Percentiles rank a stretch among this genome's conserved stretches.
Evolutionary conservation across 1,140 invertebrate species (phyloP).

Genomic region (Pachypeltis micranthus): DNA sequence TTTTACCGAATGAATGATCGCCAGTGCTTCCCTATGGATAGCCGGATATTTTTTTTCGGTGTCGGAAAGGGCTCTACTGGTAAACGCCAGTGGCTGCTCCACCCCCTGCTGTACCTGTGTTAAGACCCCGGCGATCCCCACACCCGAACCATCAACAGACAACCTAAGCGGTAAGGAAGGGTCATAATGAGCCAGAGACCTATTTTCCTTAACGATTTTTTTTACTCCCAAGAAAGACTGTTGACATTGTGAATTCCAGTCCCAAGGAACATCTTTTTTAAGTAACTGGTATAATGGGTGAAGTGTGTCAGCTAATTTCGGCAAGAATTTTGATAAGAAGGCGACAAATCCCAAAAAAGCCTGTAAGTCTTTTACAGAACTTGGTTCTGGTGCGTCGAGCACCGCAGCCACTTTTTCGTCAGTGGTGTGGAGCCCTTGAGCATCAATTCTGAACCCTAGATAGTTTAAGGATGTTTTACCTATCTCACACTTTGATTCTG

Average conservation of each 20-base stretch:
- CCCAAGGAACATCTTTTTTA: neutral
- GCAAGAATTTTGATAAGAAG: neutral
- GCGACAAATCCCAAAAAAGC: neutral
- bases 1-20: neutral
- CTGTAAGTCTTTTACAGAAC: neutral
- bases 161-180: neutral
- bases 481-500: neutral
- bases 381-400: neutral
- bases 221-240: neutral
- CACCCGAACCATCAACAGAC: neutral
- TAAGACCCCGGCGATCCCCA: neutral
- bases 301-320: neutral
- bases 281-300: neutral
- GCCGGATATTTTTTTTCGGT: neutral
- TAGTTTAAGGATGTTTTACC: neutral
- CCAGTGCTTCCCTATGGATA: neutral
- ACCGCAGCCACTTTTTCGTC: neutral
- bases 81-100: neutral
- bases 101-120: neutral
- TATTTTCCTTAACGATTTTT: neutral
- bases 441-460: neutral
- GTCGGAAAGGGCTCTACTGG: neutral
- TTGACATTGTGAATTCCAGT: neutral
- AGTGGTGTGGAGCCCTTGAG: neutral
- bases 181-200: neutral